phyloP scores from a whole-genome alignment of 1,140 invertebrate genomes.

The Platyscapa corneri region DNA sequence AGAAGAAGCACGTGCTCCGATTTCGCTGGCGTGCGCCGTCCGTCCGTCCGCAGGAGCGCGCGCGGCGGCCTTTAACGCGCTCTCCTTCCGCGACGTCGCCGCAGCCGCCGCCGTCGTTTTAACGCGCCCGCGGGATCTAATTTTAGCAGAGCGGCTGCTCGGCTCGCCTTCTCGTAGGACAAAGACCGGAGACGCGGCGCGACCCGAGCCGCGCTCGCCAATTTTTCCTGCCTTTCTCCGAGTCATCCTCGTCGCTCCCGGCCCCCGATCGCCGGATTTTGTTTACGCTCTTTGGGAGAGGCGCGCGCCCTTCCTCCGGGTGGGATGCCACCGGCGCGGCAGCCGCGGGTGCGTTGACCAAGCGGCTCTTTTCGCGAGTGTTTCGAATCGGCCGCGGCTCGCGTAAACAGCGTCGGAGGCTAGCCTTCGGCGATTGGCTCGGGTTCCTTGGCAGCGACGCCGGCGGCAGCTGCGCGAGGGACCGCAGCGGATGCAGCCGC shows the following conservation, averaged over 20 bases:
- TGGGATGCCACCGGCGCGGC: too few relatives aligned
- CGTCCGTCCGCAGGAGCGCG: slow-evolving; percentile 28
- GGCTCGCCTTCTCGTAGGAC: slow-evolving; percentile 65
- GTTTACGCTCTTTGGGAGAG: not conserved
- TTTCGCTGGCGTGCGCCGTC: slow-evolving; percentile 58
- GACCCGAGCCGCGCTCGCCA: not conserved
- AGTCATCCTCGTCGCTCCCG: not conserved
- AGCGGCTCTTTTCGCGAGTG: not conserved
- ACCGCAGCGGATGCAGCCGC: not conserved
- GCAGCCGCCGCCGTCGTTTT: slow-evolving; percentile 52
- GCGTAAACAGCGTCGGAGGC: not conserved
- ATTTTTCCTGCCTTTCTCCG: not conserved
- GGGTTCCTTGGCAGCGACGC: not conserved
- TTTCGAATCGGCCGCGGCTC: not conserved
- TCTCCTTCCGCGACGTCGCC: slow-evolving; percentile 54
- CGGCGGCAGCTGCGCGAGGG: too few relatives aligned
- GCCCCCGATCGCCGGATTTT: too few relatives aligned
- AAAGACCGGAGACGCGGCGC: slow-evolving; percentile 61
- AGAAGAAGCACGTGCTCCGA: slow-evolving; percentile 71
- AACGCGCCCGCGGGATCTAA: slow-evolving; percentile 56
- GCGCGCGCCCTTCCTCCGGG: too few relatives aligned
- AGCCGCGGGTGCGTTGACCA: not conserved
- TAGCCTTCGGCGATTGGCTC: not conserved
- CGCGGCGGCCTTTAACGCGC: slow-evolving; percentile 9
- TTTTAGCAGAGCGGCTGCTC: slow-evolving; percentile 61